A percentile compares a stretch with the other conserved stretches of the same genome.
Conservation (phyloP, 2,113 vertebrate genomes). For the Crotalus viridis region DNA sequence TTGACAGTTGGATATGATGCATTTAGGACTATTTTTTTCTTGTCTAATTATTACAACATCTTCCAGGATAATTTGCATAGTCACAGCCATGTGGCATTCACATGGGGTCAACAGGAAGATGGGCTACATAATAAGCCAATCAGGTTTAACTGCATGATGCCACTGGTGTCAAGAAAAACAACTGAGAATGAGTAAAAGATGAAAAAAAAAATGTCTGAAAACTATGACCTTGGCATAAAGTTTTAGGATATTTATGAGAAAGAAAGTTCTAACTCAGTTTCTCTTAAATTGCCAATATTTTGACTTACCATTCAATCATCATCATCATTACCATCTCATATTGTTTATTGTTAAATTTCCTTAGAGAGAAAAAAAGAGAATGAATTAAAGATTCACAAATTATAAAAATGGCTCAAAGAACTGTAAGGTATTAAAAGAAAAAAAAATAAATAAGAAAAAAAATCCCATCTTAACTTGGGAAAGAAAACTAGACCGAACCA, state of each 20-base stretch:
- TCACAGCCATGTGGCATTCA: neutral
- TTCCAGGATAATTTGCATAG: neutral
- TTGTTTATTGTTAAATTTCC: neutral
- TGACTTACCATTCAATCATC: constrained; percentile 38
- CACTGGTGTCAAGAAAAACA: neutral
- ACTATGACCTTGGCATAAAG: neutral
- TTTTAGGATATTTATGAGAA: neutral
- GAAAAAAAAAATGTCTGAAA: neutral
- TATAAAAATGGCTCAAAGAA: neutral
- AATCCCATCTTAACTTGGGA: neutral
- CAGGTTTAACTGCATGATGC: neutral
- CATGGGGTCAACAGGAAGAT: neutral
- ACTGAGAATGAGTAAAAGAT: neutral
- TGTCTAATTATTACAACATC: neutral
- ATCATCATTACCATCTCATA: neutral
- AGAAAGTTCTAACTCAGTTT: neutral
- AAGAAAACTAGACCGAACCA: constrained; percentile 44
- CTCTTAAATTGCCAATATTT: constrained; percentile 43
- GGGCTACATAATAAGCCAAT: neutral
- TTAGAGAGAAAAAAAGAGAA: neutral
- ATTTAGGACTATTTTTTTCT: neutral
- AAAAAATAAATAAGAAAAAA: neutral
- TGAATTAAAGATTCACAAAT: neutral
- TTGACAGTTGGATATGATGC: neutral
- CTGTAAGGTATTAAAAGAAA: neutral